Percentiles rank a stretch among this genome's conserved stretches.
Evolutionary conservation across 2,113 vertebrate genomes (phyloP).

Genomic region (Atlantisia rogersi): DNA sequence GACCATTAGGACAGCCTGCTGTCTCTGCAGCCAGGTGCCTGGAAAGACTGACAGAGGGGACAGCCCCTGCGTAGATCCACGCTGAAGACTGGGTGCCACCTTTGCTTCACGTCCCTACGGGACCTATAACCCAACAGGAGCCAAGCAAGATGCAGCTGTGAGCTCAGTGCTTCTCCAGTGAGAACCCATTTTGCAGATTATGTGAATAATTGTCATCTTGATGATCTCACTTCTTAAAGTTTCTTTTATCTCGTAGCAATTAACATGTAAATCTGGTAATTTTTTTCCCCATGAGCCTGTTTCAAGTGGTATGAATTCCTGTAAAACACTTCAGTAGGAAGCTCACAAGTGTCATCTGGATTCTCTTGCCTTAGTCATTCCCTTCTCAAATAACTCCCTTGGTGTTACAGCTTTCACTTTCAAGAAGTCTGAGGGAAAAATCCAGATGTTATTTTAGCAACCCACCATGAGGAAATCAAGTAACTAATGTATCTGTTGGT

Average conservation of each 20-base stretch:
- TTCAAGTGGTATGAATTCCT: conserved; percentile 30
- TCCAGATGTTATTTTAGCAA: background rate
- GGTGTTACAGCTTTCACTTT: background rate
- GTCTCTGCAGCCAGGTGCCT: background rate
- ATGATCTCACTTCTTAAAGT: conserved; percentile 15
- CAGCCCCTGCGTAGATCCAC: background rate
- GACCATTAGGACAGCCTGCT: background rate
- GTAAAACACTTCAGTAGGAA: conserved; percentile 7
- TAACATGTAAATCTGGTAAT: background rate
- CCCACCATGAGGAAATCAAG: background rate
- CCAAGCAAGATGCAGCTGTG: background rate
- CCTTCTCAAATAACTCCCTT: conserved; percentile 1
- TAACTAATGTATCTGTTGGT: background rate
- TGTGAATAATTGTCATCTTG: background rate
- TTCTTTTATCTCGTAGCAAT: conserved; percentile 38
- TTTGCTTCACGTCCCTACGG: rapidly evolving
- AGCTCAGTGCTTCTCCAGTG: background rate
- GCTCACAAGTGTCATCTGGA: conserved; percentile 42
- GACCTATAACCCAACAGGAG: background rate
- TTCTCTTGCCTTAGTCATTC: conserved; percentile 27
- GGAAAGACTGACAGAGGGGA: background rate
- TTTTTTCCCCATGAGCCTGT: background rate
- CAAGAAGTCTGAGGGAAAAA: background rate
- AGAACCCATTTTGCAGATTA: background rate
- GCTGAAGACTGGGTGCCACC: background rate